phyloP scores from a whole-genome alignment of 2,888 invertebrate genomes.

The Amitus sp. region DNA sequence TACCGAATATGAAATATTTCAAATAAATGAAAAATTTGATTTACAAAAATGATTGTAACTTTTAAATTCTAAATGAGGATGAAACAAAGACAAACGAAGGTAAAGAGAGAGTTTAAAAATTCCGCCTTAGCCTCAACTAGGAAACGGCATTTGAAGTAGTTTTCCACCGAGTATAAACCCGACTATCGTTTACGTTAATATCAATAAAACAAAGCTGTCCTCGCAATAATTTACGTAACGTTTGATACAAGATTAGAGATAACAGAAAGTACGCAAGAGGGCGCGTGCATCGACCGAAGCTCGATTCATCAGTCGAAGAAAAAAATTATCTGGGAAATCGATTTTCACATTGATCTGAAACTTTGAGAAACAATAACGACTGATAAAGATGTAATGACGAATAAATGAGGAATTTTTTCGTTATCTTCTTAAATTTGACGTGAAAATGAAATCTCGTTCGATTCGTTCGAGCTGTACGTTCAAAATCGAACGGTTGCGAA shows the following conservation, averaged over 20 bases:
- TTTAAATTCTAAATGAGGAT: too few relatives aligned
- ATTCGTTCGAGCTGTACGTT: conserved; percentile 32
- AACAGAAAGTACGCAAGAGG: conserved; percentile 1
- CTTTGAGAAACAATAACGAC: background rate
- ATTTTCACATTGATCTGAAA: too few relatives aligned
- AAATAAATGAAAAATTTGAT: too few relatives aligned
- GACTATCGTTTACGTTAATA: background rate
- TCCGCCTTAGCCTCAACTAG: too few relatives aligned
- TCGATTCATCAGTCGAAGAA: background rate
- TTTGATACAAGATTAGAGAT: conserved; percentile 6
- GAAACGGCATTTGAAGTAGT: too few relatives aligned
- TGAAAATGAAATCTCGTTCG: conserved; percentile 38
- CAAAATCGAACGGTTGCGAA: too few relatives aligned
- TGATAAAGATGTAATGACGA: background rate
- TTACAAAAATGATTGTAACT: too few relatives aligned
- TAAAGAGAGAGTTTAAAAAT: too few relatives aligned
- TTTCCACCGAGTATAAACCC: too few relatives aligned
- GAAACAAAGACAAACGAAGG: too few relatives aligned
- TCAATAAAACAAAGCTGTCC: conserved; percentile 9
- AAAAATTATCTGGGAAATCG: too few relatives aligned
- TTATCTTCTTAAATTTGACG: conserved; percentile 25
- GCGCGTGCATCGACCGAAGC: background rate
- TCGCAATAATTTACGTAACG: conserved; percentile 4
- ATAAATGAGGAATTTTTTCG: background rate
- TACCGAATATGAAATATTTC: too few relatives aligned